Evolutionary conservation across 2,797 vertebrate species (phyloP).

Genomic region (Balearica regulorum): DNA sequence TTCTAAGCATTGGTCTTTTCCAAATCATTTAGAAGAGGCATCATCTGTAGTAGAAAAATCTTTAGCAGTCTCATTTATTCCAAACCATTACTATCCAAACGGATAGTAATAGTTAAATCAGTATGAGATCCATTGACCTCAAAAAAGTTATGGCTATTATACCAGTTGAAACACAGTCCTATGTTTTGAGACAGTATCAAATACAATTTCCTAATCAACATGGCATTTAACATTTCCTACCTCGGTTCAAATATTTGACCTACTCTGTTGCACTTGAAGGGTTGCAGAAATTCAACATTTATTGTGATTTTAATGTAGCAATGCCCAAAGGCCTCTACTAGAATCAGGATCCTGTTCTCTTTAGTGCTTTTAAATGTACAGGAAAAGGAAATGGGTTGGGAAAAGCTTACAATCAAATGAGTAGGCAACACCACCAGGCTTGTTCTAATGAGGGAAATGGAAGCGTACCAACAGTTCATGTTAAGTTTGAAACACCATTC

Average conservation of each 20-base stretch:
- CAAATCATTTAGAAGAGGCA: background rate
- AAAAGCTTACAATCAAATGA: background rate
- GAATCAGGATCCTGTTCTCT: background rate
- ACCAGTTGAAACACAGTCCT: background rate
- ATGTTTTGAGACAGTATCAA: background rate
- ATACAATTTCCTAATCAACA: background rate
- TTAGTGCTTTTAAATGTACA: background rate
- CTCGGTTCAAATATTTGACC: background rate
- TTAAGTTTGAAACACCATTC: background rate
- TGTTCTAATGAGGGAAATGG: background rate
- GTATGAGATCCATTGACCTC: background rate
- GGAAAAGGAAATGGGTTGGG: background rate
- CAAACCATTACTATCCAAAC: background rate
- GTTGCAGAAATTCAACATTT: background rate
- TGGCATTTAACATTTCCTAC: background rate
- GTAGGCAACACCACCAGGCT: background rate
- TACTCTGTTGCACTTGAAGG: background rate
- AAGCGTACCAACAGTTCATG: background rate
- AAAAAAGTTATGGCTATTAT: background rate
- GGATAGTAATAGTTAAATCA: background rate
- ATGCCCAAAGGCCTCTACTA: background rate
- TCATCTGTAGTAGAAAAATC: background rate
- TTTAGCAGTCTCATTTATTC: background rate
- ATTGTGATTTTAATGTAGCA: background rate
- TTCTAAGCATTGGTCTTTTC: background rate